Percentiles rank a stretch among this genome's conserved stretches.
Evolutionary conservation across 1,140 invertebrate species (phyloP).

Genomic region (Leptonema lineaticorne): DNA sequence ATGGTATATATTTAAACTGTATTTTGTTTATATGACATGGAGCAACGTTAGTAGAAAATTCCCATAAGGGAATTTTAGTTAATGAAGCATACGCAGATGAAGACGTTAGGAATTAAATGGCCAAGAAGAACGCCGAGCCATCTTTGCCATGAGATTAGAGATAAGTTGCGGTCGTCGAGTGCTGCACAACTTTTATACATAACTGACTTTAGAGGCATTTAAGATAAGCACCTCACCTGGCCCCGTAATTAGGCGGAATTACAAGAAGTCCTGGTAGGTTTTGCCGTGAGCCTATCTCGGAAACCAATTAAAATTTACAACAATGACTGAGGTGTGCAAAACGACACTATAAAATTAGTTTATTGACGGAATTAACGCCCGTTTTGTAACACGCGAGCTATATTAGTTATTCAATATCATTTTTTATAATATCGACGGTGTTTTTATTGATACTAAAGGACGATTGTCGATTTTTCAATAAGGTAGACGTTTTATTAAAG

Average conservation of each 20-base stretch:
- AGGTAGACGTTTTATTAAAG: too few relatives aligned
- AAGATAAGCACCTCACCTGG: constrained; percentile 10
- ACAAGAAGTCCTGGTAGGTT: not conserved
- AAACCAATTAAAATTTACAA: constrained; percentile 5
- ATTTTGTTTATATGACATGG: too few relatives aligned
- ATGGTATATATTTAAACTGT: too few relatives aligned
- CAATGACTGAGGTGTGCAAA: not conserved
- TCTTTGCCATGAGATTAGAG: not conserved
- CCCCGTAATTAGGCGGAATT: constrained; percentile 4
- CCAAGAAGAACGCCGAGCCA: not conserved
- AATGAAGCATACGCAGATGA: not conserved
- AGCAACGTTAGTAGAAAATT: not conserved
- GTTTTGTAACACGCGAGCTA: too few relatives aligned
- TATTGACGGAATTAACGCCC: too few relatives aligned
- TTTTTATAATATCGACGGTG: too few relatives aligned
- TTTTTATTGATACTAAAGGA: too few relatives aligned
- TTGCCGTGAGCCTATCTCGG: not conserved
- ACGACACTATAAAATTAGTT: not conserved
- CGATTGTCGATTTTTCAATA: too few relatives aligned
- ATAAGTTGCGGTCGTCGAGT: not conserved
- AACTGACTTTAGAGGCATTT: not conserved
- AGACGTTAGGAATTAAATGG: not conserved
- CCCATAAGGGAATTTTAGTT: not conserved
- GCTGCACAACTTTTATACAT: constrained; percentile 3
- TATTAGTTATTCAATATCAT: too few relatives aligned